These are phyloP conservation scores for Polyodon spathula DNA, from an alignment of 2,113 vertebrate genomes.

Conservation along the genomic window DNA sequence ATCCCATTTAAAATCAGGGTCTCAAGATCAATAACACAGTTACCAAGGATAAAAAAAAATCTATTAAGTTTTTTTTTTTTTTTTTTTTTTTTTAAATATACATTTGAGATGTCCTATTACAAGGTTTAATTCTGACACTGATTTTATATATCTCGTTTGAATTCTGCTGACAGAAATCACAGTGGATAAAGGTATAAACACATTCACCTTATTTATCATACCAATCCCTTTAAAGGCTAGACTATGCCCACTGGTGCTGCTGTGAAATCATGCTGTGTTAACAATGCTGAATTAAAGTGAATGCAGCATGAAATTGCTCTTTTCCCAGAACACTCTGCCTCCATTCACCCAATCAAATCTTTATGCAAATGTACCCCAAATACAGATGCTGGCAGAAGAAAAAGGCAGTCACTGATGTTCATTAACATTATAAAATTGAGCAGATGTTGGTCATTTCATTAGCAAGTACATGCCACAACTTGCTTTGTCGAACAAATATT, in stretches of 20 bases:
- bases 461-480: slow-evolving; percentile 25
- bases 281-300: slow-evolving; percentile 16
- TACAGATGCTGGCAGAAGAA: slow-evolving; percentile 17
- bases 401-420: slow-evolving; percentile 22
- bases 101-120: too few species aligned
- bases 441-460: slow-evolving; percentile 54
- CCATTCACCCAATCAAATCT: slow-evolving; percentile 35
- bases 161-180: too few species aligned
- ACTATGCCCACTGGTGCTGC: slow-evolving; percentile 7
- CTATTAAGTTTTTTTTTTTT: too few species aligned
- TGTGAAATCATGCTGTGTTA: slow-evolving; percentile 13
- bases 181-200: too few species aligned
- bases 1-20: too few species aligned
- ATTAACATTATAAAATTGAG: slow-evolving; percentile 42
- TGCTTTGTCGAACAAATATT: slow-evolving; percentile 24
- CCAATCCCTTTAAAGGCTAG: slow-evolving; percentile 14
- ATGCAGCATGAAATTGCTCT: slow-evolving; percentile 11
- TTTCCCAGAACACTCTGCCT: slow-evolving; percentile 15
- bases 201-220: slow-evolving; percentile 5
- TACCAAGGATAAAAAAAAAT: too few species aligned
- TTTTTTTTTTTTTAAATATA: too few species aligned
- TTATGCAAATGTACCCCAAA: slow-evolving; percentile 33
- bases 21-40: too few species aligned
- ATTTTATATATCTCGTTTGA: too few species aligned
- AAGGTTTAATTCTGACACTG: too few species aligned